phyloP scores from a whole-genome alignment of 2,888 invertebrate species.

The Philhelius pedissequus region DNA sequence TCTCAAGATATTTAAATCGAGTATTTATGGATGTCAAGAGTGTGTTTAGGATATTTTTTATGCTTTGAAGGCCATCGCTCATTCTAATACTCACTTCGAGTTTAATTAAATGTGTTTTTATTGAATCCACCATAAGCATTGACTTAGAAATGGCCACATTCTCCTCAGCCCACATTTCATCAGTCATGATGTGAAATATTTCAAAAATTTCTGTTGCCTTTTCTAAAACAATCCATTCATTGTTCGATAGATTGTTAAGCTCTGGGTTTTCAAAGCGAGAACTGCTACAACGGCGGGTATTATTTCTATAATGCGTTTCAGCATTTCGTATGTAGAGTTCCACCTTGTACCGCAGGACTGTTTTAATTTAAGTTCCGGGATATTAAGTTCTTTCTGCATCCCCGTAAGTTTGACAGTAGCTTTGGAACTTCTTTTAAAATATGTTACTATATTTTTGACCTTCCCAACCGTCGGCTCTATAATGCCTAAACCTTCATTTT shows the following conservation, averaged over 20 bases:
- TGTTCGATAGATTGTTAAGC: neutral
- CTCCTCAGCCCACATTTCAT: constrained; percentile 22
- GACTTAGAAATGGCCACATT: constrained; percentile 22
- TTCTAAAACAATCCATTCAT: constrained; percentile 1
- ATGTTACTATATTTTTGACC: too few relatives aligned
- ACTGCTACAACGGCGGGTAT: constrained; percentile 41
- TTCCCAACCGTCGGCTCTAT: too few relatives aligned
- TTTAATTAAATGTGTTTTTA: neutral
- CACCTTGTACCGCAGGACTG: neutral
- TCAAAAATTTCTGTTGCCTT: neutral
- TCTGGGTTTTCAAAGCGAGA: constrained; percentile 5
- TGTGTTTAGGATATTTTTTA: too few relatives aligned
- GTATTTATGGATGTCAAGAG: too few relatives aligned
- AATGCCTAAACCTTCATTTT: neutral
- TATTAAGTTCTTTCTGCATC: constrained; percentile 3
- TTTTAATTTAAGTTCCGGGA: constrained; percentile 33
- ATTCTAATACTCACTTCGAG: neutral
- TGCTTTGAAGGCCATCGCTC: too few relatives aligned
- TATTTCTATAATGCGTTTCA: neutral
- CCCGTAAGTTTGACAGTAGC: too few relatives aligned
- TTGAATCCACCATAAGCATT: neutral
- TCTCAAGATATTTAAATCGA: too few relatives aligned
- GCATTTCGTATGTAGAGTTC: too few relatives aligned
- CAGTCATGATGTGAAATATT: neutral
- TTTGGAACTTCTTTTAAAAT: too few relatives aligned